These are phyloP conservation scores for Periophthalmodon schlosseri DNA, from an alignment of 2,113 vertebrate genomes.

Conservation along the genomic window DNA sequence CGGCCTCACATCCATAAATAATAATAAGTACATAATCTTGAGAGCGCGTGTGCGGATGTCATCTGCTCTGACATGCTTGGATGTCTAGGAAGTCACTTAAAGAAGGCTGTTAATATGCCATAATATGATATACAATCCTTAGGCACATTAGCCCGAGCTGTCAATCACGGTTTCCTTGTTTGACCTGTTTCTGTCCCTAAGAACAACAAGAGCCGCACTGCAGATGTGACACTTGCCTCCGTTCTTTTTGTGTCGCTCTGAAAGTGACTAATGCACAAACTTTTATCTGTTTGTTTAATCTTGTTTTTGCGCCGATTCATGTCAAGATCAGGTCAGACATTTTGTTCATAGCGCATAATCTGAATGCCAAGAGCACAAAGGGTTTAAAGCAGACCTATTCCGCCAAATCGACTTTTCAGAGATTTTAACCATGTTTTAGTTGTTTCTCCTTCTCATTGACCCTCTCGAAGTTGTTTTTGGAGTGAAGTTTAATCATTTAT, in stretches of 20 bases:
- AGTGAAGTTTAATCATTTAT: too few relatives aligned
- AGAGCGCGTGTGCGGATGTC: not conserved
- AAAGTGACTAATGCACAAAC: conserved; percentile 50
- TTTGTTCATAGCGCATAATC: conserved; percentile 1
- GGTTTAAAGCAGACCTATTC: too few relatives aligned
- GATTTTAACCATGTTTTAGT: too few relatives aligned
- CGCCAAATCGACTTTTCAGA: too few relatives aligned
- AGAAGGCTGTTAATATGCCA: not conserved
- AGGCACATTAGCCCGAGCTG: not conserved
- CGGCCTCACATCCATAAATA: conserved; percentile 6
- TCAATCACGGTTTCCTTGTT: not conserved
- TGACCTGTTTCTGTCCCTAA: not conserved
- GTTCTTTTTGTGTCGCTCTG: conserved; percentile 41
- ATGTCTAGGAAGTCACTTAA: not conserved
- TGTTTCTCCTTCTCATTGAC: too few relatives aligned
- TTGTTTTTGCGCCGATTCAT: conserved; percentile 29
- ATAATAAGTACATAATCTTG: not conserved
- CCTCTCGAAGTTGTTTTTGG: too few relatives aligned
- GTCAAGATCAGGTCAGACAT: conserved; percentile 35
- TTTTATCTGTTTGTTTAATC: conserved; percentile 33
- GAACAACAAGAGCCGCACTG: conserved; percentile 8
- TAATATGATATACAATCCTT: not conserved
- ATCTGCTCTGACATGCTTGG: not conserved
- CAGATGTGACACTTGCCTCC: conserved; percentile 25
- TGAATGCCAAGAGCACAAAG: not conserved